Conservation (phyloP, 2,113 vertebrate genomes). For the Fulica atra region DNA sequence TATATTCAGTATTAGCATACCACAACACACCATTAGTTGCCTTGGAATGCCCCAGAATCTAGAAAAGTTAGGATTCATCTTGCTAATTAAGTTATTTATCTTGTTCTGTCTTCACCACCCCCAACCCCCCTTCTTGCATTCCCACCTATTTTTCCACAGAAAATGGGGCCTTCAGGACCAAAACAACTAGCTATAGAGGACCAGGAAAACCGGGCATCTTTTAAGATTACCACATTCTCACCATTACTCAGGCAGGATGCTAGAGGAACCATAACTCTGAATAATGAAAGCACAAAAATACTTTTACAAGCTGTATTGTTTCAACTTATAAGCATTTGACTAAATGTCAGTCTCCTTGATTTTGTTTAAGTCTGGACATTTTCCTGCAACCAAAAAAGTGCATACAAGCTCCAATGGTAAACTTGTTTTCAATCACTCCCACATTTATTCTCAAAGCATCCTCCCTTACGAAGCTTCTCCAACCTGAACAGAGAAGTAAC, state of each 20-base stretch:
- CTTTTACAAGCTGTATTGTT: background rate
- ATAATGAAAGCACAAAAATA: background rate
- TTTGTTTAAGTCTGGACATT: background rate
- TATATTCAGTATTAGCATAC: background rate
- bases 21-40: background rate
- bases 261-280: background rate
- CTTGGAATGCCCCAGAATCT: background rate
- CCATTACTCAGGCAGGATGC: background rate
- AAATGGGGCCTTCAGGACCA: background rate
- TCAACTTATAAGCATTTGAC: background rate
- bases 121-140: background rate
- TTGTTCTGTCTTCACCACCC: too few relatives aligned
- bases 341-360: background rate
- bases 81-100: background rate
- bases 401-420: background rate
- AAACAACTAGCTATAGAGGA: background rate
- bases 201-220: background rate
- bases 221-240: background rate
- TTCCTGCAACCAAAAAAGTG: background rate
- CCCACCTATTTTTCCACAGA: background rate
- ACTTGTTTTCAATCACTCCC: background rate
- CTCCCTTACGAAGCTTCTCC: background rate
- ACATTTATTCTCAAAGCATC: background rate
- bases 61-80: background rate
- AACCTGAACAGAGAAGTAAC: background rate